Evolutionary conservation across 1,140 invertebrate genomes (phyloP).

Genomic region (Drosophila yakuba): DNA sequence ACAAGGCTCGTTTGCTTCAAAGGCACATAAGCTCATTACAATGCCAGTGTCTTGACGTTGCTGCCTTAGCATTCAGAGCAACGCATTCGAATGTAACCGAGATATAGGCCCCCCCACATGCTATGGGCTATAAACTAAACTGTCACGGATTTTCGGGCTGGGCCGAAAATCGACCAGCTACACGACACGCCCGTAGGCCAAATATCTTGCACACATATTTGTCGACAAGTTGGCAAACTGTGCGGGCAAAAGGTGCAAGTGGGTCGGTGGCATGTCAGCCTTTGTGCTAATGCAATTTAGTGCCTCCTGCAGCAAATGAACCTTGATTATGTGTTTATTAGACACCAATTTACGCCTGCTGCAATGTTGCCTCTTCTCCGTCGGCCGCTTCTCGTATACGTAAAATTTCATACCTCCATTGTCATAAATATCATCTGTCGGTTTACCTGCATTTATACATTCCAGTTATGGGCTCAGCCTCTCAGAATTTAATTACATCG

Average conservation of each 20-base stretch:
- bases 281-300: constrained; percentile 77
- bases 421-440: constrained; percentile 37
- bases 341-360: constrained; percentile 66
- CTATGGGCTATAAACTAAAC: constrained; percentile 70
- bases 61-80: constrained; percentile 15
- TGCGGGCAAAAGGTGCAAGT: neutral
- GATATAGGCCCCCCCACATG: constrained; percentile 51
- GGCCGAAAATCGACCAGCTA: constrained; percentile 18
- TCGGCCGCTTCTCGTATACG: constrained; percentile 3
- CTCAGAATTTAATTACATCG: constrained; percentile 18
- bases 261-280: constrained; percentile 24
- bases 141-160: constrained; percentile 56
- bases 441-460: constrained; percentile 21
- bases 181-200: constrained; percentile 44
- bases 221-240: constrained; percentile 57
- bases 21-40: constrained; percentile 48
- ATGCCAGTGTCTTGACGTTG: constrained; percentile 10
- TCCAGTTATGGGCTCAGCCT: neutral
- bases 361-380: constrained; percentile 38
- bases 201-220: constrained; percentile 66
- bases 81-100: constrained; percentile 58
- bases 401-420: constrained; percentile 36
- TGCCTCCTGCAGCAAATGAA: constrained; percentile 64
- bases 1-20: constrained; percentile 17
- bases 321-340: constrained; percentile 80